Percentiles rank a stretch among this genome's conserved stretches.
These are phyloP conservation scores for Lutraria lutraria DNA, from an alignment of 2,888 invertebrate genomes.

Conservation along the genomic window DNA sequence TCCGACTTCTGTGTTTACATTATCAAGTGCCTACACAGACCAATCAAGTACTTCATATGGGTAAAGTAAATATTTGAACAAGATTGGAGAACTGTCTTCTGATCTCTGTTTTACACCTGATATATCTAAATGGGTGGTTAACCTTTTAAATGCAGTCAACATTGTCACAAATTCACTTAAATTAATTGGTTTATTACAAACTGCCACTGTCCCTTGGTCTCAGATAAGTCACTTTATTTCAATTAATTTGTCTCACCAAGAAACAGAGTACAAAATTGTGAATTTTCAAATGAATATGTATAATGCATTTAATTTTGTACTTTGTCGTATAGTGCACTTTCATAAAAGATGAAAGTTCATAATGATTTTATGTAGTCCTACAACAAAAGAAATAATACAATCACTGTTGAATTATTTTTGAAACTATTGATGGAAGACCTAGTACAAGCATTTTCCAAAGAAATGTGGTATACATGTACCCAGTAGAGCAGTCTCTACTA, in stretches of 20 bases:
- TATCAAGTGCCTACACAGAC: slow-evolving; percentile 22
- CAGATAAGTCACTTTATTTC: background rate
- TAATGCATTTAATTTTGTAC: too few species aligned
- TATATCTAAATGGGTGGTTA: slow-evolving; percentile 20
- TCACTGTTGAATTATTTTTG: too few species aligned
- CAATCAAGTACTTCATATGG: slow-evolving; percentile 44
- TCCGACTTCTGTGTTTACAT: slow-evolving; percentile 28
- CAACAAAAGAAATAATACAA: too few species aligned
- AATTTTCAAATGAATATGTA: slow-evolving; percentile 7
- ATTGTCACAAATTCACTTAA: slow-evolving; percentile 19
- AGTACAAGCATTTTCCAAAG: too few species aligned
- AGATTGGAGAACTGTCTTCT: slow-evolving; percentile 21
- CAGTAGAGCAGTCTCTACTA: too few species aligned
- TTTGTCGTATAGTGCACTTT: too few species aligned
- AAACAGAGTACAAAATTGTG: background rate
- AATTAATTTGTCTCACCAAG: background rate
- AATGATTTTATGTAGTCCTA: too few species aligned
- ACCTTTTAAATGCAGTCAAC: slow-evolving; percentile 23
- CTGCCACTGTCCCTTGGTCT: slow-evolving; percentile 6
- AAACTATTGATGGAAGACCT: too few species aligned
- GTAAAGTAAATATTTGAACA: slow-evolving; percentile 50
- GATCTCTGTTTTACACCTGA: slow-evolving; percentile 5
- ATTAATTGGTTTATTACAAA: slow-evolving; percentile 25
- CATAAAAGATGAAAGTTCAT: too few species aligned
- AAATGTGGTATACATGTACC: too few species aligned